phyloP scores from a whole-genome alignment of 2,888 invertebrate genomes.

The Anthophora plumipes region DNA sequence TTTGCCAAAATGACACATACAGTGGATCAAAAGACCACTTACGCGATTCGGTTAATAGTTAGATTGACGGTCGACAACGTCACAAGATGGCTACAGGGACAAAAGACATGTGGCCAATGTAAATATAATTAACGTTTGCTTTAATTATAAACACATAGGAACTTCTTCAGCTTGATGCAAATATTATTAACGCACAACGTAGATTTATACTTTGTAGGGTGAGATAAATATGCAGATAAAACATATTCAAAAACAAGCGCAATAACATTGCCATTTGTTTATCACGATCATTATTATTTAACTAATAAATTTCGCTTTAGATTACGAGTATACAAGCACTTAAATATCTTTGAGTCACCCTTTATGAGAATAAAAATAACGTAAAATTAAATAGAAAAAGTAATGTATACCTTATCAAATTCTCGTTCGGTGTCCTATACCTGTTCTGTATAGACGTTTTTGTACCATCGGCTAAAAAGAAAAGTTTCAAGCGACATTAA shows the following conservation, averaged over 20 bases:
- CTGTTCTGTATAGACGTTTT: conserved; percentile 87
- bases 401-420: conserved; percentile 88
- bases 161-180: conserved; percentile 69
- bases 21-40: conserved; percentile 87
- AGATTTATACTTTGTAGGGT: conserved; percentile 59
- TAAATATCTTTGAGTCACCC: conserved; percentile 57
- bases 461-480: conserved; percentile 83
- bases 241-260: conserved; percentile 68
- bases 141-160: conserved; percentile 67
- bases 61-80: conserved; percentile 96
- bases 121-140: conserved; percentile 70
- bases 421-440: conserved; percentile 89
- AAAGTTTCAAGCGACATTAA: conserved; percentile 9
- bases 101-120: conserved; percentile 83
- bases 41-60: conserved; percentile 96
- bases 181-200: conserved; percentile 67
- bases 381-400: conserved; percentile 33
- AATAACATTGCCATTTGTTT: conserved; percentile 66
- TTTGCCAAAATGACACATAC: conserved; percentile 79
- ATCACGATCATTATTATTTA: conserved; percentile 61
- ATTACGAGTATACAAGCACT: conserved; percentile 64
- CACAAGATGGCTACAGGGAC: conserved; percentile 93
- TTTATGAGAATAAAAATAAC: conserved; percentile 50
- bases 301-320: conserved; percentile 61
- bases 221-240: conserved; percentile 65